Conservation (phyloP, 2,113 vertebrate species). For the Seriola dumerili region DNA sequence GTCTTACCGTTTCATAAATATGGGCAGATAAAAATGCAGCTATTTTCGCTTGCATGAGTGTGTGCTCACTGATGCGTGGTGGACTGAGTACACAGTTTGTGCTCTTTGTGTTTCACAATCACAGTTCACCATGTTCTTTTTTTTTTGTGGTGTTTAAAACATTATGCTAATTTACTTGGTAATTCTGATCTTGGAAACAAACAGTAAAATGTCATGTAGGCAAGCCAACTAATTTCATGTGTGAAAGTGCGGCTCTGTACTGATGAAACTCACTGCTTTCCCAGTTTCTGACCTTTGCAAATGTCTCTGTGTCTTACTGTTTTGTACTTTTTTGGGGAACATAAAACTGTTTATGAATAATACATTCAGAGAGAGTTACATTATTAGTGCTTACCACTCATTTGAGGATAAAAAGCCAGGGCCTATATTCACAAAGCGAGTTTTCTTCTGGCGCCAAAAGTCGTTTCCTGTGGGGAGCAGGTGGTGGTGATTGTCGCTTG, state of each 20-base stretch:
- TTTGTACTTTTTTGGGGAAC: background rate
- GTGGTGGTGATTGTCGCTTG: too few relatives aligned
- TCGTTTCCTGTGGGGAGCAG: too few relatives aligned
- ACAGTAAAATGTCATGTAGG: conserved; percentile 5
- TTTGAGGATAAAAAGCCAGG: background rate
- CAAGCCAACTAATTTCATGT: background rate
- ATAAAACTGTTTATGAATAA: background rate
- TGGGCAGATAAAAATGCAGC: background rate
- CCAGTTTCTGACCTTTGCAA: conserved; percentile 40
- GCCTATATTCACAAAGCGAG: too few relatives aligned
- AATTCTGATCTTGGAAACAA: conserved; percentile 1
- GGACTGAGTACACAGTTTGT: background rate
- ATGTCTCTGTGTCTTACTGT: background rate
- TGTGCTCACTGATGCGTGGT: background rate
- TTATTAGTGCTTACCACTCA: background rate
- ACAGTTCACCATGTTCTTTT: background rate
- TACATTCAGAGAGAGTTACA: background rate
- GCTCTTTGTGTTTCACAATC: background rate
- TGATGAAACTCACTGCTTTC: background rate
- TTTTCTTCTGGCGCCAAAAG: too few relatives aligned
- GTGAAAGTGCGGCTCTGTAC: conserved; percentile 3
- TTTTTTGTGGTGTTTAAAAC: background rate
- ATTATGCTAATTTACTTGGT: conserved; percentile 2
- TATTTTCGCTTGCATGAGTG: background rate
- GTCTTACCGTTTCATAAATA: background rate